Evolutionary conservation across 2,888 invertebrate species (phyloP).

Genomic region (Drosophila imparisetae): DNA sequence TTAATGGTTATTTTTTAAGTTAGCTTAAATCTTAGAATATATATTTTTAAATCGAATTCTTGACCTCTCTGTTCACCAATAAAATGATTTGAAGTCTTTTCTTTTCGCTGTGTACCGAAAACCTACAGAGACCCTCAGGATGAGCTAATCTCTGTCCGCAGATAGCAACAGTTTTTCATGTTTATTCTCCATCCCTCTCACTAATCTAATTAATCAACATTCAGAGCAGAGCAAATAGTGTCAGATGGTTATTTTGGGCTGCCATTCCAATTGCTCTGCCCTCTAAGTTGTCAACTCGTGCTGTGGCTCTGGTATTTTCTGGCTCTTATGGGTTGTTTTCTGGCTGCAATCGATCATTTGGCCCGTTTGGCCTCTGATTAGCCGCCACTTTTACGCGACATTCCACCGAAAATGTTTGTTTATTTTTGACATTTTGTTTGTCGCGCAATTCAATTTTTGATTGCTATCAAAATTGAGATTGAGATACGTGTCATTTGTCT

Average conservation of each 20-base stretch:
- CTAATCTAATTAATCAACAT: conserved; percentile 77
- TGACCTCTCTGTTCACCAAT: background rate
- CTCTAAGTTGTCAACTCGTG: conserved; percentile 40
- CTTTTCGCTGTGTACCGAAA: conserved; percentile 4
- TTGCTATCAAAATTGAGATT: conserved; percentile 34
- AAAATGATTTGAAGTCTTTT: background rate
- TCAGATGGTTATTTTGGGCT: conserved; percentile 55
- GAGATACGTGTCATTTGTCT: conserved; percentile 54
- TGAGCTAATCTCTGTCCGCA: conserved; percentile 61
- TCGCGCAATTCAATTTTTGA: conserved; percentile 36
- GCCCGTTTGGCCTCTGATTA: conserved; percentile 56
- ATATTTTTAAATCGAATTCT: background rate
- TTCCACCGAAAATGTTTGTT: conserved; percentile 51
- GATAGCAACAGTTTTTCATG: background rate
- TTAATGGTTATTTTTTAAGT: background rate
- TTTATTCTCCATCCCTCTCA: conserved; percentile 1
- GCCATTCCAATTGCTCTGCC: conserved; percentile 24
- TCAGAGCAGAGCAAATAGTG: conserved; percentile 59
- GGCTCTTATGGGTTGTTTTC: conserved; percentile 10
- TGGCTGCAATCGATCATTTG: conserved; percentile 70
- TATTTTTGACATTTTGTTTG: conserved; percentile 58
- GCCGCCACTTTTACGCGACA: conserved; percentile 70
- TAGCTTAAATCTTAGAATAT: background rate
- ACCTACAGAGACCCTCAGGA: conserved; percentile 48
- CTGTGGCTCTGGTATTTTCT: conserved; percentile 20